phyloP scores from a whole-genome alignment of 2,888 invertebrate genomes.

The Drosophila antonietae region DNA sequence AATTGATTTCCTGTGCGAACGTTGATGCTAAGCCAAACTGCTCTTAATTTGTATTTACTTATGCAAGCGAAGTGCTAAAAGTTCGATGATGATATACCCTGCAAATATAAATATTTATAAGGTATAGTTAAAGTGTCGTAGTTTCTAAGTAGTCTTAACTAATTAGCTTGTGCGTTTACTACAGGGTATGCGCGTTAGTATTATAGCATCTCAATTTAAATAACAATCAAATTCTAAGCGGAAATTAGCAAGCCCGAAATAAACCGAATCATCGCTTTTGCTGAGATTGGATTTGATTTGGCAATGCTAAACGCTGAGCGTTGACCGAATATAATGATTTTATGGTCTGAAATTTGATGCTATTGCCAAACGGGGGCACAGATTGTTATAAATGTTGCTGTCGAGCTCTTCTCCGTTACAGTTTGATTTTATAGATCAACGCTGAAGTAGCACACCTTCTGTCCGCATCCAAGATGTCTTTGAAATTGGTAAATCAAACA shows the following conservation, averaged over 20 bases:
- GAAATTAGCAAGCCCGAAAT: conserved; percentile 61
- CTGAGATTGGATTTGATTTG: conserved; percentile 46
- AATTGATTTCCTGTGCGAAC: conserved; percentile 41
- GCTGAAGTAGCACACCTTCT: conserved; percentile 27
- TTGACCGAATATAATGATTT: conserved; percentile 52
- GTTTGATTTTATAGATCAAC: conserved; percentile 61
- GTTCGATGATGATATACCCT: conserved; percentile 15
- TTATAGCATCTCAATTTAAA: conserved; percentile 58
- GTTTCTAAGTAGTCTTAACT: not conserved
- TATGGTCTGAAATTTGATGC: conserved; percentile 54
- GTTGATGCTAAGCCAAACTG: conserved; percentile 30
- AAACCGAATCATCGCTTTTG: conserved; percentile 15
- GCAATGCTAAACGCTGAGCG: conserved; percentile 29
- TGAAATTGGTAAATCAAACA: conserved; percentile 60
- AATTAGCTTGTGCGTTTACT: not conserved
- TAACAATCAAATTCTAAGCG: conserved; percentile 73
- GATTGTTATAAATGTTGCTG: conserved; percentile 61
- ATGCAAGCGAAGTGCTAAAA: conserved; percentile 3
- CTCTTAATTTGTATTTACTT: conserved; percentile 34
- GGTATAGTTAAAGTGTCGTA: not conserved
- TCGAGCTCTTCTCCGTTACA: conserved; percentile 52
- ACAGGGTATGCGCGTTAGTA: conserved; percentile 24
- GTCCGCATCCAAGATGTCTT: conserved; percentile 48
- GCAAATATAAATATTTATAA: not conserved
- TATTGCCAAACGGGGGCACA: conserved; percentile 39